phyloP scores from a whole-genome alignment of 2,113 vertebrate species.

The Archocentrus centrarchus region DNA sequence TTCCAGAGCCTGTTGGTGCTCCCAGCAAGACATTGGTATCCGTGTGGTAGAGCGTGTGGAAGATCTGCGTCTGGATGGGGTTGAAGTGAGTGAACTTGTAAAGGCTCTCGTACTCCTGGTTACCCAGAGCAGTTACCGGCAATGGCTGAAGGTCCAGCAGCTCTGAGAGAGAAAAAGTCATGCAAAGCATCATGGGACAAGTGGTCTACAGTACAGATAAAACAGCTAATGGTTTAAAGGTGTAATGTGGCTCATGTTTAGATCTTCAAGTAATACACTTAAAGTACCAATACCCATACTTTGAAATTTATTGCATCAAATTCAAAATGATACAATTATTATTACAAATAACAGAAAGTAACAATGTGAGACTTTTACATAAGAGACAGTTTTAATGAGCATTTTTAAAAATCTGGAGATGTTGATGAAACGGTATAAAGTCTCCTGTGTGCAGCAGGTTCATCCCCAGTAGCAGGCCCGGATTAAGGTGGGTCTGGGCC shows the following conservation, averaged over 20 bases:
- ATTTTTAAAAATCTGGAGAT: background rate
- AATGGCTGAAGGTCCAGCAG: constrained; percentile 95
- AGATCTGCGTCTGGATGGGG: constrained; percentile 98
- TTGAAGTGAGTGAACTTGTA: constrained; percentile 99
- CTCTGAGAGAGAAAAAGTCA: constrained; percentile 81
- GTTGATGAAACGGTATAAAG: background rate
- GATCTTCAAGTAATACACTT: too few species aligned
- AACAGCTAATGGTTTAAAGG: background rate
- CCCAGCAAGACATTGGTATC: constrained; percentile 97
- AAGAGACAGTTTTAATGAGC: too few species aligned
- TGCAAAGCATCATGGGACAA: background rate
- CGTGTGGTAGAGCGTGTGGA: constrained; percentile 95
- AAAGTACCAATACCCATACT: too few species aligned
- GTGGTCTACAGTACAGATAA: background rate
- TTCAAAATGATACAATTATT: background rate
- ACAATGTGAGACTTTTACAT: fast-evolving
- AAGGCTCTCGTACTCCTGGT: constrained; percentile 87
- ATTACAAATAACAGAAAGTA: background rate
- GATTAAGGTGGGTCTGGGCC: too few species aligned
- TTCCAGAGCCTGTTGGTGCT: constrained; percentile 97
- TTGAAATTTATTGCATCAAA: background rate
- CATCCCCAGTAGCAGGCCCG: background rate
- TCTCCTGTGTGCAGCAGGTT: background rate
- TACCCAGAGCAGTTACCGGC: constrained; percentile 89
- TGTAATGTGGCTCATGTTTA: background rate